Evolutionary conservation across 2,113 vertebrate species (phyloP), one percentile per base, ranked within the genome.

Genomic region (Seriola quinqueradiata): DNA sequence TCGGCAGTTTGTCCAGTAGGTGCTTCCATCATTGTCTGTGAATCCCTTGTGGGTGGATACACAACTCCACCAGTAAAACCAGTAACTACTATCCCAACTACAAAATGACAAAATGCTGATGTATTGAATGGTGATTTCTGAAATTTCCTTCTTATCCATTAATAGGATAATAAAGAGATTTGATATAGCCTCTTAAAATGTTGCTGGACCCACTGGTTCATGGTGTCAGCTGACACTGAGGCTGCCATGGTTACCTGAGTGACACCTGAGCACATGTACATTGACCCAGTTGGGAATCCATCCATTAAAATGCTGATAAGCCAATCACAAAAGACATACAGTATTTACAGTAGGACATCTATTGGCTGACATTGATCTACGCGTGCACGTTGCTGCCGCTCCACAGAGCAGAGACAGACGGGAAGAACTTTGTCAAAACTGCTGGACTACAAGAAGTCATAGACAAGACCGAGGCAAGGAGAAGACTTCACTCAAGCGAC

Each of bases 341-440:
- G 3, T 8, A 17, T 14, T 10, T 9, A 9, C 11, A 61, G 44
- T 11, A 17, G 40, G 7, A 17, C 23, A 19, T 65, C 40, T 46
- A 46, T 4, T 42, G 23, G 68, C 34, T 5, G 0, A 13, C 60
- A 57, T 40, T 61, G 44, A 79, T 79, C 32, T 23, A 8, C 32
- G 28, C 65, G 19, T 17, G 19, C 60, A 65, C 59, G 8, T 50
- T 17, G 57, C 42, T 59, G 16, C 44, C 11, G 14, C 68, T 52
- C 23, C 71, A n/a, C 60, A 74, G 48, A 75, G 52, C 19, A 32
- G 52, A 19, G 57, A 63, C 76, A 34, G 63, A 50, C 8, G 25
- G 12, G 48, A 78, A 67, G 32, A 82, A 52, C 80, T 79, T 44
- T 77, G 73, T 85, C 75, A 71, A 83, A 86, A 77, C 73, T 80